These are phyloP conservation scores for Paraescarpia echinospica DNA, from an alignment of 1,140 invertebrate species.

Conservation along the genomic window DNA sequence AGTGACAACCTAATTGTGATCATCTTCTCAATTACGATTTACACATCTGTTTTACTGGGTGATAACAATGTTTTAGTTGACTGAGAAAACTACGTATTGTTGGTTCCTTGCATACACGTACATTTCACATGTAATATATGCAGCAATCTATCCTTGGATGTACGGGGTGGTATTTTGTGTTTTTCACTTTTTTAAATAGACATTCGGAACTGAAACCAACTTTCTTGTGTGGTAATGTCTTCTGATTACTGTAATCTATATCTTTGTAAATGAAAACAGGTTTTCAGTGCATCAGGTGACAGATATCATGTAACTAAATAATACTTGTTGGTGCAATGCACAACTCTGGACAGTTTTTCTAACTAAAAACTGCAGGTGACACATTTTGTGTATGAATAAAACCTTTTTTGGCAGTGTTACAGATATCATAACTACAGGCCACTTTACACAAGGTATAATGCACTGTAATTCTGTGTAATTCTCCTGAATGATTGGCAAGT, in stretches of 20 bases:
- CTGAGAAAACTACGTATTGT: too few relatives aligned
- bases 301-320: background rate
- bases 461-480: background rate
- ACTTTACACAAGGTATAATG: background rate
- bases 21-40: too few relatives aligned
- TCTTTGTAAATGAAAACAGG: background rate
- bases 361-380: background rate
- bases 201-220: too few relatives aligned
- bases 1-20: too few relatives aligned
- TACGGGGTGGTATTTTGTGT: too few relatives aligned
- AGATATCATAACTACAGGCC: background rate
- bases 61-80: too few relatives aligned
- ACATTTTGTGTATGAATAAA: background rate
- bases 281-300: background rate
- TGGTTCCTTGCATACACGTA: too few relatives aligned
- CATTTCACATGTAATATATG: too few relatives aligned
- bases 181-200: too few relatives aligned
- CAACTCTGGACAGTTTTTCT: background rate
- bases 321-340: background rate
- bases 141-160: too few relatives aligned
- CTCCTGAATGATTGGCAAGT: background rate
- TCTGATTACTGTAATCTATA: background rate
- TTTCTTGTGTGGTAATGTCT: too few relatives aligned
- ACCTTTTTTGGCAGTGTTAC: background rate
- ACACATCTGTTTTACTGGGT: too few relatives aligned